A percentile compares a stretch with the other conserved stretches of the same genome.
phyloP scores from a whole-genome alignment of 2,888 invertebrate species.

The Caenorhabditis macrosperma region DNA sequence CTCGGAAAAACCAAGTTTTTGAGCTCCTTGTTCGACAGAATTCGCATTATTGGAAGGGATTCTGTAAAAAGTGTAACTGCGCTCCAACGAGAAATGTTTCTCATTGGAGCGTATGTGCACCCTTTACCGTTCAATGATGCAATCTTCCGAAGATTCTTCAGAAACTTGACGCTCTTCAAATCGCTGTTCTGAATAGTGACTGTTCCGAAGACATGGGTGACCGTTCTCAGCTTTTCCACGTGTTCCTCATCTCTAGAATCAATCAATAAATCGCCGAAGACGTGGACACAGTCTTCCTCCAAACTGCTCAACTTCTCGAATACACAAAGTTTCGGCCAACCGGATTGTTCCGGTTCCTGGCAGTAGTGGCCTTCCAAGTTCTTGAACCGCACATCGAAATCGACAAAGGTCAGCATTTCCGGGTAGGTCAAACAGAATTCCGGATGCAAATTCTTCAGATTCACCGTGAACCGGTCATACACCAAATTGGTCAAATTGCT shows the following conservation, averaged over 20 bases:
- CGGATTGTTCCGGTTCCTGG: not conserved
- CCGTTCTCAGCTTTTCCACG: not conserved
- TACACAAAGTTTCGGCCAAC: not conserved
- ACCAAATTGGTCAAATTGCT: not conserved
- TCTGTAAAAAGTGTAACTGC: not conserved
- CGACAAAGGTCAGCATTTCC: not conserved
- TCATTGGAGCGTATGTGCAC: no score
- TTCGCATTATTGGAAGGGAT: conserved; percentile 6
- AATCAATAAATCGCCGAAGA: conserved; percentile 11
- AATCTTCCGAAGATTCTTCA: not conserved
- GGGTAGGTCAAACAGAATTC: conserved; percentile 11
- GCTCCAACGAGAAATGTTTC: no score
- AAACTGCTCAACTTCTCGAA: not conserved
- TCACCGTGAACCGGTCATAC: not conserved
- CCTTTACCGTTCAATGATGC: conserved; percentile 5
- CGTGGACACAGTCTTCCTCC: not conserved
- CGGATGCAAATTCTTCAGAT: conserved; percentile 17
- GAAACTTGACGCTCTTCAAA: not conserved
- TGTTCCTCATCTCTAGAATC: conserved; percentile 7
- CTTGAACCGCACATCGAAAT: not conserved
- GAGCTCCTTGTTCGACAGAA: not conserved
- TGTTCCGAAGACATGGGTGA: not conserved
- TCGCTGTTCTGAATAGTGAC: conserved; percentile 16
- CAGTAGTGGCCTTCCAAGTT: not conserved
- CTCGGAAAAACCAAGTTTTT: not conserved